These are phyloP conservation scores for Protonemura montana DNA, from an alignment of 2,888 invertebrate genomes.

Conservation along the genomic window DNA sequence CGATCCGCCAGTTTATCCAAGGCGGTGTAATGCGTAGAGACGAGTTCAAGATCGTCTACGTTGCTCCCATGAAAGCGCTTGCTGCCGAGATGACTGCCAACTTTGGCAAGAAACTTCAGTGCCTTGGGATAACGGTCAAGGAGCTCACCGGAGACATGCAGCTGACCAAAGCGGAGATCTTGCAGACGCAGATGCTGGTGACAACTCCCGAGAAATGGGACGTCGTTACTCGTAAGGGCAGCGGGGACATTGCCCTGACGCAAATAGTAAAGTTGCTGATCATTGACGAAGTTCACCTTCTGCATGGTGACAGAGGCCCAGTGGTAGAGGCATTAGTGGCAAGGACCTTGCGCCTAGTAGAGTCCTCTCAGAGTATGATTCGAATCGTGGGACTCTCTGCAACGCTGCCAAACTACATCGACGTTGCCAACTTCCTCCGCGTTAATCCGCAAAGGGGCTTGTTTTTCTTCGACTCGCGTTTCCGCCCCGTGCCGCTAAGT, in stretches of 20 bases:
- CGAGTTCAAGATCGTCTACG: constrained; percentile 97
- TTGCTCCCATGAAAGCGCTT: constrained; percentile 99
- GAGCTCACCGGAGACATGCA: constrained; percentile 99
- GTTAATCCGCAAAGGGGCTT: constrained; percentile 91
- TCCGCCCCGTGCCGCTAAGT: constrained; percentile 93
- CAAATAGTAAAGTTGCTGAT: constrained; percentile 92
- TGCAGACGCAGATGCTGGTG: constrained; percentile 96
- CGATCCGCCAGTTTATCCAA: constrained; percentile 84
- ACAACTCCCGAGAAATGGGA: constrained; percentile 99
- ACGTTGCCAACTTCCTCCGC: constrained; percentile 91
- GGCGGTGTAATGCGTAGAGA: constrained; percentile 84
- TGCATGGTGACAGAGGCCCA: constrained; percentile 97
- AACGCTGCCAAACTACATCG: constrained; percentile 96
- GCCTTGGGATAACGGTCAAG: constrained; percentile 81
- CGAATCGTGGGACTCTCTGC: constrained; percentile 96
- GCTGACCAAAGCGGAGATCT: constrained; percentile 90
- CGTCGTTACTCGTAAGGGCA: constrained; percentile 95
- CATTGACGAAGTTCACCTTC: constrained; percentile 95
- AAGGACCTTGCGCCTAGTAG: constrained; percentile 89
- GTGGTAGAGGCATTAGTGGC: constrained; percentile 98
- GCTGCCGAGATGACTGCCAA: constrained; percentile 98
- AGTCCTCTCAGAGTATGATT: constrained; percentile 92
- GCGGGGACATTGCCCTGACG: constrained; percentile 87
- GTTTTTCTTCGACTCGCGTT: constrained; percentile 93
- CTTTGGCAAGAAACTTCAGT: constrained; percentile 81